A percentile compares a stretch with the other conserved stretches of the same genome.
phyloP scores from a whole-genome alignment of 2,888 invertebrate species.

The Beris morrisii region DNA sequence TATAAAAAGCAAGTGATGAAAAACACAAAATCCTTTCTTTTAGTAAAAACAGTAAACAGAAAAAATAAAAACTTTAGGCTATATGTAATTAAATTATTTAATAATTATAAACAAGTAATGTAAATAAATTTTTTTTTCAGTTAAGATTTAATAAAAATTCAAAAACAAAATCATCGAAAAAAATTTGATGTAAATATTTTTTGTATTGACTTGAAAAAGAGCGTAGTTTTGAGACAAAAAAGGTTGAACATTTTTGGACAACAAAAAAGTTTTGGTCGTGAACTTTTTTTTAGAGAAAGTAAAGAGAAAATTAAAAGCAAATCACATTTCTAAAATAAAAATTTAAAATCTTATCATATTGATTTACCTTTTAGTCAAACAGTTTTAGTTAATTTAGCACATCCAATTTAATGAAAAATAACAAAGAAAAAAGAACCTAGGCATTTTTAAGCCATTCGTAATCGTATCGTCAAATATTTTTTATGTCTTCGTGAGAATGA shows the following conservation, averaged over 20 bases:
- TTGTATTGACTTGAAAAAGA: constrained; percentile 13
- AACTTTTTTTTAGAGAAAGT: constrained; percentile 23
- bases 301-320: too few species aligned
- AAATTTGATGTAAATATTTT: constrained; percentile 23
- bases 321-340: too few species aligned
- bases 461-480: too few species aligned
- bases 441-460: too few species aligned
- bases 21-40: constrained; percentile 10
- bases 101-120: constrained; percentile 22
- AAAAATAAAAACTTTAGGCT: constrained; percentile 23
- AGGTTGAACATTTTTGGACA: constrained; percentile 14
- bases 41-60: constrained; percentile 10
- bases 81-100: constrained; percentile 16
- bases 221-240: constrained; percentile 24
- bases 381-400: too few species aligned
- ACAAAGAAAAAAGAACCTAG: too few species aligned
- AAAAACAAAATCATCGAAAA: constrained; percentile 29
- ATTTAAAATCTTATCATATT: too few species aligned
- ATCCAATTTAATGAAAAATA: too few species aligned
- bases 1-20: constrained; percentile 24
- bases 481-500: constrained; percentile 12
- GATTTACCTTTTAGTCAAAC: too few species aligned
- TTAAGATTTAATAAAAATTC: constrained; percentile 16
- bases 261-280: constrained; percentile 13
- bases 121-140: constrained; percentile 9